Base-by-base conservation (phyloP, 2,888 invertebrate genomes). In the Dexiosoma caninum region DNA sequence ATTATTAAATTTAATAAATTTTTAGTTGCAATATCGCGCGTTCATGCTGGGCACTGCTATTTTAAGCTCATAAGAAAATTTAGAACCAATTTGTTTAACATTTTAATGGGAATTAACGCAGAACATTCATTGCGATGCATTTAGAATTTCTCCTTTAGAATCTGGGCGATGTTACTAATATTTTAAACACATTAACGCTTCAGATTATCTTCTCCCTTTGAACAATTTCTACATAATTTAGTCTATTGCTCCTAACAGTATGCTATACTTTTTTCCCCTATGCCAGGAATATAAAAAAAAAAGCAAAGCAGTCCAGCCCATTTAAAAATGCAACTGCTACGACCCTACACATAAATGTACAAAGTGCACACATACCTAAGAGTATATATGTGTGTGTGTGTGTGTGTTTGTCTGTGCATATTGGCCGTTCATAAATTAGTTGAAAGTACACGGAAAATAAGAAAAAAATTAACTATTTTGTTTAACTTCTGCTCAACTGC, bases 401-500 rank as follows among this genome's bases (percentile, higher is more conserved):
- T n/a, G n/a, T n/a, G n/a, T n/a, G n/a, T n/a, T n/a, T n/a, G n/a
- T n/a, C n/a, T n/a, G n/a, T n/a, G n/a, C n/a, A 23, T 44, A 59
- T 32, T 64, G 55, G 64, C 23, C 55, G 53, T 72, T 62, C 16
- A 55, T 37, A 72, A 55, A 72, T 64, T 72, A 64, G 64, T 60
- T 64, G 53, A 53, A 72, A 64, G 27, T 64, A 55, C 14, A 44
- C 9, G 27, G 44, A 19, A 64, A 72, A 42, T 37, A 27, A 44
- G 42, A 3, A 27, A 27, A 6, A 27, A 27, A 27, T 27, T n/a
- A 23, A 40, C 30, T 62, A 70, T 70, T 64, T 49, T 64, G 59
- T 75, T 59, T 35, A 75, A 59, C 57, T 75, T 75, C 67, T 77
- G 55, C 70, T 70, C 30, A 57, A 77, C 8, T 64, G 70, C 66